Conservation (phyloP, 2,113 vertebrate species). For the Sebastes fasciatus region DNA sequence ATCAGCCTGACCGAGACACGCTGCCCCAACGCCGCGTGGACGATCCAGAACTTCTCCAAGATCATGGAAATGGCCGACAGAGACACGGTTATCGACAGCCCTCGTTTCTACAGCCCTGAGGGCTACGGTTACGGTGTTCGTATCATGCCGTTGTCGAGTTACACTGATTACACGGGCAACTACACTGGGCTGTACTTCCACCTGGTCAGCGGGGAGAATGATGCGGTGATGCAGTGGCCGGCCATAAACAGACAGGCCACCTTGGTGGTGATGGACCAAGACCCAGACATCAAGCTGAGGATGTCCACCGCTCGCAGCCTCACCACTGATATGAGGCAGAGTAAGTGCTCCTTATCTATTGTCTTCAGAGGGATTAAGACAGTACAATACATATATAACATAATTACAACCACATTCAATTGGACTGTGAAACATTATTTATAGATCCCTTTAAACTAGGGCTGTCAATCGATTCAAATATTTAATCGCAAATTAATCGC, state of each 20-base stretch:
- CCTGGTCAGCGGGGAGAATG: conserved; percentile 90
- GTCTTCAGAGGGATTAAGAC: neutral
- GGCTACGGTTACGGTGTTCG: conserved; percentile 88
- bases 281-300: conserved; percentile 85
- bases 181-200: conserved; percentile 86
- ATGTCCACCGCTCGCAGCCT: conserved; percentile 91
- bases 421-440: neutral
- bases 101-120: conserved; percentile 90
- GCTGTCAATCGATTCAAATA: too few relatives aligned
- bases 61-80: conserved; percentile 69
- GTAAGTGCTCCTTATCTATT: conserved; percentile 50
- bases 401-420: neutral
- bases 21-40: conserved; percentile 89
- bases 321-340: conserved; percentile 82
- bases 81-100: conserved; percentile 77
- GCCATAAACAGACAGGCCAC: conserved; percentile 87
- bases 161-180: conserved; percentile 70
- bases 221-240: conserved; percentile 90
- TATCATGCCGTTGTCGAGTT: conserved; percentile 74
- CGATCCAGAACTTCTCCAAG: conserved; percentile 86
- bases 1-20: conserved; percentile 88
- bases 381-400: neutral
- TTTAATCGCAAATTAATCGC: too few relatives aligned
- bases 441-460: neutral
- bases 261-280: conserved; percentile 90